Base-by-base conservation (phyloP, 53 echinoderm and acorn worm genomes). In the Astropecten irregularis region DNA sequence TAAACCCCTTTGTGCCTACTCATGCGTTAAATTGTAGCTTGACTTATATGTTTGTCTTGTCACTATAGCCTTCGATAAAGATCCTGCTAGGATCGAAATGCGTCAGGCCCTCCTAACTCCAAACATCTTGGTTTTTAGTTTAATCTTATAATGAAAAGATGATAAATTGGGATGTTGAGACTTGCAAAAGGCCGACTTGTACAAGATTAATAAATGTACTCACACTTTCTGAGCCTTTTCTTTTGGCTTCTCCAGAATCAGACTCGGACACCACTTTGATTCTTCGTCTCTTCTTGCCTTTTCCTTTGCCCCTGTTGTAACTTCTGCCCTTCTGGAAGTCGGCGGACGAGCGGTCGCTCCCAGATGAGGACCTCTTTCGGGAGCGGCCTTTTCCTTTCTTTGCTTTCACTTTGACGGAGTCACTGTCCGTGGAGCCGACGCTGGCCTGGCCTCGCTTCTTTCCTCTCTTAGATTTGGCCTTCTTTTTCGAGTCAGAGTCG, bases 221-320 rank as follows among this genome's bases (percentile, higher is more conserved):
- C 48, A 59, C 71, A 71, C 59, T 65, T 9, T 20, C 62, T 40
- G 83, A 85, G 58, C 70, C 55, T 70, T 84, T 73, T 63, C 40
- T 42, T 42, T 83, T 51, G 39, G 77, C 1, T 40, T 55, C 25
- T 6, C 48, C 89, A 11, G 89, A 64, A 3, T 83, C 87, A 1
- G 92, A 95, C 5, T 86, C 68, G 13, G 68, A 62, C 1, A 82
- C 84, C 39, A 68, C 77, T 30, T 89, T 93, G 40, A 95, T 93
- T 59, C 93, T 65, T 7, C 91, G 52, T 32, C 93, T 88, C 84
- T 95, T 93, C 58, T 88, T 91, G 18, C 66, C 77, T 52, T 71
- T 90, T 20, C 82, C 87, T 34, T 84, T 91, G 16, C 88, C 84
- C 56, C 88, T 51, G 9, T 81, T 84, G 20, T 84, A 48, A 25